Evolutionary conservation across 1,140 invertebrate species (phyloP), one percentile per base, ranked within the genome.

Genomic region (Lepidurus arcticus): DNA sequence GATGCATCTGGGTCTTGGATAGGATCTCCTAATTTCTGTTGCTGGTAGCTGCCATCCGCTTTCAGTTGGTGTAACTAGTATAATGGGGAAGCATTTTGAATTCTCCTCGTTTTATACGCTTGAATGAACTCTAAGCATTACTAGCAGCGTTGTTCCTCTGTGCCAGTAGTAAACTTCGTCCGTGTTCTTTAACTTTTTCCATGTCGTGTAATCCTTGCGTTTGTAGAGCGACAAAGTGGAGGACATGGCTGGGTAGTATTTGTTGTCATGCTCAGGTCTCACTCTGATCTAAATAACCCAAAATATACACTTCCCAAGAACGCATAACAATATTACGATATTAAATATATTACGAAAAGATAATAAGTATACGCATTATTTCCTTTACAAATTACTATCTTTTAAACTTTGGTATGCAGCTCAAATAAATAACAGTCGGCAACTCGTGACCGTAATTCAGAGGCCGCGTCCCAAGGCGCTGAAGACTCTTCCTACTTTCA

Each of bases 161-260:
- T 78, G 78, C 78, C 78, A 78, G 73, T 75, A 78, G 44, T 78
- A 78, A 34, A 78, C 44, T 45, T 78, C 78, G 73, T 78, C 78
- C 11, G 78, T 78, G 74, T 78, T 78, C 44, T 74, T 78, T 0
- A 78, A 26, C 42, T 44, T 9, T 34, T 74, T 74, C 78, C 78
- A 78, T 45, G 78, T 75, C 16, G 73, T 78, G 73, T 44, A 78
- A 74, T 78, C 78, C 73, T 78, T 78, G 73, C 78, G 73, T 9
- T 73, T 73, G 78, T 45, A 78, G 11, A 78, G 73, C 73, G 73
- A 73, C 7, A 75, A 78, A 13, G 78, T 45, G 16, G 78, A 73
- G 13, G 78, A 78, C 13, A 78, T 73, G 78, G 78, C 78, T 8
- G 78, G 78, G 44, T 74, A 78, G 44, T 44, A 74, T 42, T 75